Evolutionary conservation across 2,888 invertebrate species (phyloP), one percentile per base, ranked within the genome.

Genomic region (Nasonia oneida): DNA sequence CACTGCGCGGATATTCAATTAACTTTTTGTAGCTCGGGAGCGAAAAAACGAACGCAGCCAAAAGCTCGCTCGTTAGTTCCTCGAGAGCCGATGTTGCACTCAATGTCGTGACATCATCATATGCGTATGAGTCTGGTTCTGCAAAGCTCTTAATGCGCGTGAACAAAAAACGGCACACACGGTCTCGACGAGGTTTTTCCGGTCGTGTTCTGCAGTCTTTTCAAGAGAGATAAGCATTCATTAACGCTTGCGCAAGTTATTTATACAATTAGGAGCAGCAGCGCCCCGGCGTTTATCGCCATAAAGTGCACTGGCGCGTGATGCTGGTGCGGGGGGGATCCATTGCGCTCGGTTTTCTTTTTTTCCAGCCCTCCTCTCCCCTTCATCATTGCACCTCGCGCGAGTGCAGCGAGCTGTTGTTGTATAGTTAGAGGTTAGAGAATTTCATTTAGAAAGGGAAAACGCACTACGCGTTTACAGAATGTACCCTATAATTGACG

Each of bases 181-280:
- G 14, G 33, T 67, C 33, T 15, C 47, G 74, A 75, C 81, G 83
- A 78, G 75, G 84, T 81, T 88, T 85, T 86, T 86, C 86, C 84
- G 88, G 84, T 84, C 84, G 87, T 86, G 88, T 89, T 89, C 89
- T 89, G 89, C 88, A 89, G 89, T 37, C 87, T 90, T 89, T 90
- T 90, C 88, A 88, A 89, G 53, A 42, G 71, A 90, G 91, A 91
- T 91, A 91, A 92, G 90, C 90, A 90, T 92, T 90, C 91, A 90
- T 92, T 91, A 91, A 91, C 89, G 90, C 90, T 92, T 92, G 91
- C 91, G 91, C 91, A 91, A 92, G 90, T 91, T 91, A 91, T 91
- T 91, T 91, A 90, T 90, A 90, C 90, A 89, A 90, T 90, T 91
- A 91, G 90, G 90, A 86, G 89, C 87, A 87, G 67, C 14, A 29